Conservation (phyloP, 2,797 vertebrate genomes). For the Neopelma chrysocephalum region DNA sequence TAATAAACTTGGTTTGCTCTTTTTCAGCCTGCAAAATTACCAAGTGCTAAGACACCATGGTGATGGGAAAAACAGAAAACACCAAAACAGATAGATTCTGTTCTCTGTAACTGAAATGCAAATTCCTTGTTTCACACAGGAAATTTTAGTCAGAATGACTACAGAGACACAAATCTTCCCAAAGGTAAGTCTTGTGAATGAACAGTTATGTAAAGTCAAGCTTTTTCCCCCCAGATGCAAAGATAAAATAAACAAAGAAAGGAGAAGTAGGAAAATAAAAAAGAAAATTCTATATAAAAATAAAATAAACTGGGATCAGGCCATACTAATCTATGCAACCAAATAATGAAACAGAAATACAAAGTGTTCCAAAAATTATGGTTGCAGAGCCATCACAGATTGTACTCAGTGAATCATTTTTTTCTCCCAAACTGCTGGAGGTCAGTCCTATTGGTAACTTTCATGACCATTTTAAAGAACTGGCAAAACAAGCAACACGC, state of each 20-base stretch:
- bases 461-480: not conserved
- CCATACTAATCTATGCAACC: not conserved
- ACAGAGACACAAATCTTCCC: not conserved
- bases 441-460: not conserved
- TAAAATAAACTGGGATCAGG: not conserved
- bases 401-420: not conserved
- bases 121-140: conserved; percentile 7
- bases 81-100: not conserved
- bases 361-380: not conserved
- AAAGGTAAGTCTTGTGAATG: conserved; percentile 11
- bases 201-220: not conserved
- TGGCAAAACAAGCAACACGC: not conserved
- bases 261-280: not conserved
- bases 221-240: not conserved
- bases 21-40: conserved; percentile 33
- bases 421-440: not conserved
- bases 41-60: not conserved
- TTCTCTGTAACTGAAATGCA: conserved; percentile 47
- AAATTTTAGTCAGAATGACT: conserved; percentile 12
- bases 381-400: not conserved
- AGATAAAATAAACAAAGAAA: not conserved
- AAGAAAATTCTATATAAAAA: not conserved
- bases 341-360: not conserved
- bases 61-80: conserved; percentile 26
- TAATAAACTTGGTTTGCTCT: conserved; percentile 7